Evolutionary conservation across 37 sponge, comb jelly and placozoan genomes (phyloP), one percentile per base, ranked within the genome.

Genomic region (Crambe crambe): DNA sequence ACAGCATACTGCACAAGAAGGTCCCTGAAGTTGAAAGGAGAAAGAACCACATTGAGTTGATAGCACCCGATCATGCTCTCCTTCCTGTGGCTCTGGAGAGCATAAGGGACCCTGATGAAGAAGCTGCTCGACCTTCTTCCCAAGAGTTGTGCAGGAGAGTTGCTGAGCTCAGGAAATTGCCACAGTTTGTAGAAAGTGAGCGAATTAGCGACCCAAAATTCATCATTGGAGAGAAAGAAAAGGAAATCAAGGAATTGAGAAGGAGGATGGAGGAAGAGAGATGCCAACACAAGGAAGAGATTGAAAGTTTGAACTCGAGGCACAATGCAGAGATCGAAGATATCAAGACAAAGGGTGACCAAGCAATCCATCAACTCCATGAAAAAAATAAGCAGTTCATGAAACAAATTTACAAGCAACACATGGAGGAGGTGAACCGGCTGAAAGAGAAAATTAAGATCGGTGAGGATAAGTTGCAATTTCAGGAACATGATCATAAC

Each of bases 31-130:
- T 75, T 3, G 58, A 74, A 31, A 63, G 84, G 20, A 58, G 84
- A 65, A 62, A 61, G 58, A 35, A 51, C 51, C 73, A 83, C 63
- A 74, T 83, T 51, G 18, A 26, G 23, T 29, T 58, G 60, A 75
- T 75, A 17, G 34, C 17, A 30, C 56, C 30, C 22, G 58, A 58
- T 58, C 59, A 75, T 8, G 38, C 75, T 32, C 75, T 75, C 5
- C 59, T 75, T 4, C 43, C 71, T 70, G 12, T 70, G 21, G 71
- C 71, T 26, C 71, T 70, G 8, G 17, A 27, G n/a, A 20, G 57
- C 58, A 58, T 75, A 34, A 75, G 29, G 32, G 75, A 75, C 29
- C n/a, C n/a, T n/a, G n/a, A n/a, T n/a, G 22, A 32, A 15, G 39
- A 75, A 29, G 22, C 29, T 3, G 39, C 25, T 0, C 32, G 75